These are phyloP conservation scores for Eurystomus glaucurus DNA, from an alignment of 2,797 vertebrate species.

Conservation along the genomic window DNA sequence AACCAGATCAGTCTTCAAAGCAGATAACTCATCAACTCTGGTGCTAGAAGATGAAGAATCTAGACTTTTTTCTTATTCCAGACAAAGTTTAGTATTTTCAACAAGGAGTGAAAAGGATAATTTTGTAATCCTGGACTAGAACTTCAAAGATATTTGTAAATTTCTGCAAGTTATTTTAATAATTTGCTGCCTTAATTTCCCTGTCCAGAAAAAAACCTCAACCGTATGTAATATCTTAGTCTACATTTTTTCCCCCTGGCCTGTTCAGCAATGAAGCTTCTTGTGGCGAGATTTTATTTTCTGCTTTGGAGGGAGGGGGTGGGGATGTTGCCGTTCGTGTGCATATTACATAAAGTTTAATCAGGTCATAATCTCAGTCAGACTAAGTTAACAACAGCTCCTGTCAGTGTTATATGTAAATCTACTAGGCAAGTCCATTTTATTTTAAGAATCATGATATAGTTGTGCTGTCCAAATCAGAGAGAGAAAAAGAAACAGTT, in stretches of 20 bases:
- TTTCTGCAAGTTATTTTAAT: neutral
- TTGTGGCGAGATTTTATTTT: neutral
- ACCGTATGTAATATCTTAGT: neutral
- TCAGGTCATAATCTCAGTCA: neutral
- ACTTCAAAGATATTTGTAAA: neutral
- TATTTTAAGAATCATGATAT: neutral
- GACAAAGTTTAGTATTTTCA: neutral
- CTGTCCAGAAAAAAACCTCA: neutral
- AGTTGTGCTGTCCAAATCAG: neutral
- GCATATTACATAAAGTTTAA: neutral
- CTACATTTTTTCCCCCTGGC: accelerated
- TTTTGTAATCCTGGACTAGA: neutral
- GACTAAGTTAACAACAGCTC: neutral
- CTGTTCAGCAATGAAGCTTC: neutral
- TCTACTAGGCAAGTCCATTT: neutral
- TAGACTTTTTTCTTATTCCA: neutral
- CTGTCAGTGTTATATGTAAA: neutral
- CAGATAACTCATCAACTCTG: neutral
- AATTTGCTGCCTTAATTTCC: neutral
- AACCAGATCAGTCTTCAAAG: neutral
- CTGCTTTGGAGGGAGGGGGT: neutral
- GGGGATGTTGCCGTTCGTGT: neutral
- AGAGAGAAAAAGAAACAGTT: neutral
- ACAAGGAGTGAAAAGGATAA: neutral
- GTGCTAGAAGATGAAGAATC: neutral